Base-by-base conservation (phyloP, 2,797 vertebrate species). In the Phoebastria nigripes region DNA sequence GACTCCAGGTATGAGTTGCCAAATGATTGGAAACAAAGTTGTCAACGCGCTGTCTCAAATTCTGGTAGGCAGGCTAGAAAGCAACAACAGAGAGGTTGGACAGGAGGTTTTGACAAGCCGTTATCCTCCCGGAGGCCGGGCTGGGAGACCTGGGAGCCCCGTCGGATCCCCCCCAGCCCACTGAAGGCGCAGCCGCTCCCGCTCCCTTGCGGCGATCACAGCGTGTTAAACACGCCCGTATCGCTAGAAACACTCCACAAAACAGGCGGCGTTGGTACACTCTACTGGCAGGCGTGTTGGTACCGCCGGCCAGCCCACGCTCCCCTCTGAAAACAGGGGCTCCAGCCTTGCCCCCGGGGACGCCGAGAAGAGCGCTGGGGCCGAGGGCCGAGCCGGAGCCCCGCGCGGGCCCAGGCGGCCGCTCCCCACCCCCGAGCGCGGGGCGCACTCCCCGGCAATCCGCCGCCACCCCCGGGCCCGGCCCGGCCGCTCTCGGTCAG, bases 11-110 rank as follows among this genome's bases (percentile, higher is more conserved):
- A 96, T 99, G 99, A 96, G 99, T 99, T 3, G 99, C 99, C 58
- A 99, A 98, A 93, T 99, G 99, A 93, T 99, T 99, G 9, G 99
- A 99, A 78, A 99, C 99, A 96, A 99, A 99, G 97, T 99, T 99
- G 96, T 99, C 99, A 92, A 99, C 99, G 13, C 99, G 98, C 88
- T 99, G 99, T 92, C 99, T 98, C 94, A 99, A 94, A 94, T 99
- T 99, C 97, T 99, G 97, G 97, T 99, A 99, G 21, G 99, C 99
- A 44, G 99, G 99, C 99, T 99, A 96, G 44, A 97, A 93, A 83
- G 47, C 58, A 96, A 95, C 54, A 73, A 90, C 63, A 67, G 51
- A 80, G 19, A 85, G 28, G 25, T 70, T 14, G 87, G 29, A 17
- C n/a, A 1, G 13, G 19, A n/a, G 20, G 2, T 7, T 9, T 0